Conservation (phyloP, 92 coral and sea anemone genomes). For the Phenganax stokvisi region DNA sequence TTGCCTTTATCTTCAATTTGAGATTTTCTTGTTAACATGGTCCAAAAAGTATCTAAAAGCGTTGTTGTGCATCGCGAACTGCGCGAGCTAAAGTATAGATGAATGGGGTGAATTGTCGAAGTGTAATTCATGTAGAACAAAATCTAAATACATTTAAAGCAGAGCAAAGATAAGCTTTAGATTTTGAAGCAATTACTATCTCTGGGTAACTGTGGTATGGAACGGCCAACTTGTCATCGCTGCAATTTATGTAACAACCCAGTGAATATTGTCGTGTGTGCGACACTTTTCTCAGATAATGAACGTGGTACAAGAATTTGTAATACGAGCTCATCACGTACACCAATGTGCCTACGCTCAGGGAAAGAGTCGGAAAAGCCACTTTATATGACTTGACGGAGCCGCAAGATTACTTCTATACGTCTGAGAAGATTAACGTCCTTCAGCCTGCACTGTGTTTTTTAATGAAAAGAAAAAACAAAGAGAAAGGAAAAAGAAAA, state of each 20-base stretch:
- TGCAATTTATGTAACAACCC: slow-evolving; percentile 8
- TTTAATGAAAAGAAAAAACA: neutral
- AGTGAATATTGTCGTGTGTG: neutral
- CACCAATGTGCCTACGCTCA: neutral
- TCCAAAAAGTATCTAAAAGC: too few relatives aligned
- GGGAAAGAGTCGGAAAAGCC: neutral
- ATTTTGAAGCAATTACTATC: too few relatives aligned
- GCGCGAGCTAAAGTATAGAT: too few relatives aligned
- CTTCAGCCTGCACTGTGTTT: neutral
- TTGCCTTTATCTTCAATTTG: too few relatives aligned
- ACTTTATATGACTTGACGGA: neutral
- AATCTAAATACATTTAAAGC: too few relatives aligned
- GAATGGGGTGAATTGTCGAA: too few relatives aligned
- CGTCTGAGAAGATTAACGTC: neutral
- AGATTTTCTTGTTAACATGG: too few relatives aligned
- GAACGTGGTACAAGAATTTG: slow-evolving; percentile 6
- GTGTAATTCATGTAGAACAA: too few relatives aligned
- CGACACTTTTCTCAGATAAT: slow-evolving; percentile 5
- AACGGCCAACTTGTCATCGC: slow-evolving; percentile 2
- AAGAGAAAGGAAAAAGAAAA: neutral
- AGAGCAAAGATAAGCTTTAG: too few relatives aligned
- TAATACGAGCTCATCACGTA: neutral
- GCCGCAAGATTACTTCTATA: neutral
- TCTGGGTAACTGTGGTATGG: neutral
- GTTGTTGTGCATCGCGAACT: too few relatives aligned